Evolutionary conservation across 2,113 vertebrate genomes (phyloP).

Genomic region (Phrynosoma blainvillii): DNA sequence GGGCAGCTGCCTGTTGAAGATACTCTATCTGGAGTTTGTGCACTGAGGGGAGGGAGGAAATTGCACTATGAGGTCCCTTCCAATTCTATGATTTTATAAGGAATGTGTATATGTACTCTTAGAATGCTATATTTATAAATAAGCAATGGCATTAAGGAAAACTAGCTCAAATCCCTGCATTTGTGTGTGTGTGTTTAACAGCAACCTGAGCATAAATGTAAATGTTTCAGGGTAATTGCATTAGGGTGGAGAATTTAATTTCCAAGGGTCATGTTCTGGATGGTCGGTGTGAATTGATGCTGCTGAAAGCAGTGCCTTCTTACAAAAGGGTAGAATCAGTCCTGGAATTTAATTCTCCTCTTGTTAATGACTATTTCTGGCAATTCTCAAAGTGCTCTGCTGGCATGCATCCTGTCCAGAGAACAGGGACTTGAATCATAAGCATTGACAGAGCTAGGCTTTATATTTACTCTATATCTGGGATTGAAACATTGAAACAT

Average conservation of each 20-base stretch:
- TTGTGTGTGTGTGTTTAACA: neutral
- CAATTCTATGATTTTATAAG: neutral
- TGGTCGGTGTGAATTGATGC: neutral
- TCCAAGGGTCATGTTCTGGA: neutral
- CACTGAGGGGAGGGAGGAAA: too few relatives aligned
- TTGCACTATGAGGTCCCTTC: too few relatives aligned
- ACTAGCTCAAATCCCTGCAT: conserved; percentile 10
- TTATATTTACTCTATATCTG: neutral
- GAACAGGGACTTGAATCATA: conserved; percentile 1
- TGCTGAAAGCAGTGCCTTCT: neutral
- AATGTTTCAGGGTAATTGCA: neutral
- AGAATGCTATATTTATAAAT: neutral
- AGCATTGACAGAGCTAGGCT: neutral
- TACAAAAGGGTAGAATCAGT: neutral
- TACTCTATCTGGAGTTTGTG: too few relatives aligned
- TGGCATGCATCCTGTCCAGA: neutral
- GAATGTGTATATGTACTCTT: accelerated
- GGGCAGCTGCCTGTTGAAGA: too few relatives aligned
- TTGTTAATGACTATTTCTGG: neutral
- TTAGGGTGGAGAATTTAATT: conserved; percentile 12
- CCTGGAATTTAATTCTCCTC: conserved; percentile 1
- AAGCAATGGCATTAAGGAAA: neutral
- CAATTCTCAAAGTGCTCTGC: neutral
- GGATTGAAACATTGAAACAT: neutral
- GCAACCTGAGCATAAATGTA: neutral